Base-by-base conservation (phyloP, 2,888 invertebrate species). In the Oscheius onirici region DNA sequence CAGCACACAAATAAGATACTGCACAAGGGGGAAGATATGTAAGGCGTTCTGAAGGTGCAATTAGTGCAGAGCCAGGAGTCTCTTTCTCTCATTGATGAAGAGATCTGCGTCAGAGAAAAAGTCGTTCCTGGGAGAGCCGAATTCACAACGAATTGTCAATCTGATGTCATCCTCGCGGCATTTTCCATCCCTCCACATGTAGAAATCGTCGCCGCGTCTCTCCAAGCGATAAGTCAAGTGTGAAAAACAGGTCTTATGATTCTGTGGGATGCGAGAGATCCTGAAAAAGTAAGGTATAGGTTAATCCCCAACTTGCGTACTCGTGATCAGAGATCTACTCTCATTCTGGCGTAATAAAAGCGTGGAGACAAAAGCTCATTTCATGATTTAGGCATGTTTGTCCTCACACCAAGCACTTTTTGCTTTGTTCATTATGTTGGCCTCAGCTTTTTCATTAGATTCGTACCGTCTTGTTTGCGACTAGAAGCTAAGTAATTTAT, bases 131-230 rank as follows among this genome's bases (percentile, higher is more conserved):
- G 80, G 73, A 40, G 83, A 84, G 57, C 77, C 71, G 76, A 84
- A 84, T 54, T 84, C 84, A 68, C 84, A 84, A 8, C 84, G 82
- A 49, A 84, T 77, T 17, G 83, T 83, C 75, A 85, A 83, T 5
- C 79, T 77, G 63, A 84, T 83, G 55, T 79, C 77, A 1, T 80
- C 81, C 13, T 79, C 76, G 24, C 82, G 83, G 61, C 83, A 84
- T 76, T 79, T 79, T 69, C 81, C 78, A 60, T 80, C 78, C 54
- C 84, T 73, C 84, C 84, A 84, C 69, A 84, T 58, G 66, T 77
- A 83, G 65, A 78, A 81, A 58, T 81, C 72, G 24, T 83, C 79
- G 10, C 81, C 84, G 34, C 84, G 76, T 51, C 77, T 76, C 70
- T 84, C 84, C 52, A 84, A 69, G 10, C 81, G 77, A 58, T 84